Conservation (phyloP, 1,140 invertebrate species). For the Drosophila setifemur region DNA sequence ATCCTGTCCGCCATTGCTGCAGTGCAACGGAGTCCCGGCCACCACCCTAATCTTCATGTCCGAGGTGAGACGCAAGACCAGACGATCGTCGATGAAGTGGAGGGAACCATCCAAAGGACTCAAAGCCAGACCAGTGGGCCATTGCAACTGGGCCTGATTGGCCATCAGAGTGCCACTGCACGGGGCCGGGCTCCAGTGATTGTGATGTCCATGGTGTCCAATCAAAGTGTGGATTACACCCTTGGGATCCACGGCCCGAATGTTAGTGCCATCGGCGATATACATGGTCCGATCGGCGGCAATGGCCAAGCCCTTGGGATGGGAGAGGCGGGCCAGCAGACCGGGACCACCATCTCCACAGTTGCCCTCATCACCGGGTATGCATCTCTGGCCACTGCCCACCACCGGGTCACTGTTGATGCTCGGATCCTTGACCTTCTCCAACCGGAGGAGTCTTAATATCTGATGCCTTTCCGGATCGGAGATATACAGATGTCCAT, state of each 20-base stretch:
- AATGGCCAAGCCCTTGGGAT: constrained; percentile 98
- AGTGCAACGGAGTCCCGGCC: constrained; percentile 95
- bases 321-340: constrained; percentile 93
- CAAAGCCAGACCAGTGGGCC: constrained; percentile 96
- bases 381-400: constrained; percentile 97
- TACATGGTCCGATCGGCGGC: constrained; percentile 96
- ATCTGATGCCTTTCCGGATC: constrained; percentile 96
- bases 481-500: constrained; percentile 97
- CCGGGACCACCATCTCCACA: constrained; percentile 97
- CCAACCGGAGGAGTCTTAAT: constrained; percentile 88
- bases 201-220: constrained; percentile 95
- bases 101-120: constrained; percentile 96
- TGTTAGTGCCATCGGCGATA: constrained; percentile 96
- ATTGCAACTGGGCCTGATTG: constrained; percentile 93
- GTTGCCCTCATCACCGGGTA: constrained; percentile 93
- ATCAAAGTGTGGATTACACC: constrained; percentile 97
- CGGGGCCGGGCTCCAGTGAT: constrained; percentile 94
- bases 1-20: constrained; percentile 83
- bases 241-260: constrained; percentile 93
- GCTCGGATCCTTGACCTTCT: constrained; percentile 90
- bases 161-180: constrained; percentile 91
- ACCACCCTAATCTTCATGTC: constrained; percentile 95
- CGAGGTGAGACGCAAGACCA: constrained; percentile 95
- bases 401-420: constrained; percentile 95
- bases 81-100: constrained; percentile 97